Evolutionary conservation across 2,113 vertebrate genomes (phyloP).

Genomic region (Ptilorrhoa leucosticta): DNA sequence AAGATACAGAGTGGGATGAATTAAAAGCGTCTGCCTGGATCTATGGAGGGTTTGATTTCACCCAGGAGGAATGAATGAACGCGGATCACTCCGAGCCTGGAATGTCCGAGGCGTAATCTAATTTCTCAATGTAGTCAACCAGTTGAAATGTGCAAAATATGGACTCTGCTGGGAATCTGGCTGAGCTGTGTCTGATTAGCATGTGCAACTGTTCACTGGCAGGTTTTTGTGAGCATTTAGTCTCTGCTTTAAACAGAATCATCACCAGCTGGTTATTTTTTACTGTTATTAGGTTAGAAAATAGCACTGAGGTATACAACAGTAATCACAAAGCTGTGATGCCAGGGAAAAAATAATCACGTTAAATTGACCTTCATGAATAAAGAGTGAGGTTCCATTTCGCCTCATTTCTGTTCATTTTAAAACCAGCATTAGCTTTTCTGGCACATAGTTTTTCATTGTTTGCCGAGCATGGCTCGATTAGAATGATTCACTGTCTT

Average conservation of each 20-base stretch:
- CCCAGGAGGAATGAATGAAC: neutral
- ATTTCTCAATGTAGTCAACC: conserved; percentile 46
- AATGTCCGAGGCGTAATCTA: conserved; percentile 37
- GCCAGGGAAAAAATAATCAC: conserved; percentile 68
- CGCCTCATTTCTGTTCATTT: conserved; percentile 73
- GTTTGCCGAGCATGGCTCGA: conserved; percentile 75
- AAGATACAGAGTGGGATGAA: neutral
- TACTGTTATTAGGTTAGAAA: conserved; percentile 72
- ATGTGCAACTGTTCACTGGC: conserved; percentile 50
- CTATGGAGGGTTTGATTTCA: conserved; percentile 21
- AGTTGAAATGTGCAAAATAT: conserved; percentile 31
- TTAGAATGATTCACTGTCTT: conserved; percentile 78
- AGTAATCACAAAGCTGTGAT: conserved; percentile 68
- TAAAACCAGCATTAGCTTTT: conserved; percentile 75
- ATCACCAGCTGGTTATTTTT: conserved; percentile 71
- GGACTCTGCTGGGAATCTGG: conserved; percentile 37
- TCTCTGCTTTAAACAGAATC: conserved; percentile 61
- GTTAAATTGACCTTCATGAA: conserved; percentile 78
- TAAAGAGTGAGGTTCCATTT: conserved; percentile 76
- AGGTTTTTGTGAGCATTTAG: conserved; percentile 39
- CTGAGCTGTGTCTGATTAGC: conserved; percentile 42
- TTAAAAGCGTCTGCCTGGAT: neutral
- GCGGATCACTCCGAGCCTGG: neutral
- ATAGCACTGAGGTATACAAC: conserved; percentile 68
- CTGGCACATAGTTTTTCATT: conserved; percentile 78